These are phyloP conservation scores for Byasa hedistus DNA, from an alignment of 2,888 invertebrate species.

Conservation along the genomic window DNA sequence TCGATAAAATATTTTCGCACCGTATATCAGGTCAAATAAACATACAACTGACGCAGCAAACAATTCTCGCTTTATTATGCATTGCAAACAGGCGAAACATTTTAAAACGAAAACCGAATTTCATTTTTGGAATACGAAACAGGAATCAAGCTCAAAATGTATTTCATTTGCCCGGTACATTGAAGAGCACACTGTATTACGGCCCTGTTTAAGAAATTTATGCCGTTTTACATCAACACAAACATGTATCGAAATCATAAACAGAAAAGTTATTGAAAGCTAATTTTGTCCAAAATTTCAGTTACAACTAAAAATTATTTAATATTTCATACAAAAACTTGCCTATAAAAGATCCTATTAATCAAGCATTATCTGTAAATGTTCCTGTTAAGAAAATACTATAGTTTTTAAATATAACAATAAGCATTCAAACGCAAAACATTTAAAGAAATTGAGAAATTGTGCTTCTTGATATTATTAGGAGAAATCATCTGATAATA, in stretches of 20 bases:
- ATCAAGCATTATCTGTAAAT: too few species aligned
- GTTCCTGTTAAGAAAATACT: too few species aligned
- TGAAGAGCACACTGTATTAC: slow-evolving; percentile 8
- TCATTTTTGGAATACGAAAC: slow-evolving; percentile 15
- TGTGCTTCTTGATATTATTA: too few species aligned
- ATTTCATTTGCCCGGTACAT: slow-evolving; percentile 17
- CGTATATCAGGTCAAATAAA: slow-evolving; percentile 8
- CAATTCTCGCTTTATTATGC: slow-evolving; percentile 21
- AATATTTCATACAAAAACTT: too few species aligned
- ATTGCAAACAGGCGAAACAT: slow-evolving; percentile 17
- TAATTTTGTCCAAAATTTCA: not conserved
- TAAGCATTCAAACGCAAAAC: too few species aligned
- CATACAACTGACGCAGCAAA: slow-evolving; percentile 14
- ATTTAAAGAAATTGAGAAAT: too few species aligned
- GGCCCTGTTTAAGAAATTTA: not conserved
- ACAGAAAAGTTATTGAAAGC: not conserved
- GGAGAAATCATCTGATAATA: too few species aligned
- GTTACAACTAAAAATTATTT: too few species aligned
- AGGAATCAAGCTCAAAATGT: slow-evolving; percentile 21
- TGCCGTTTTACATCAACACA: not conserved
- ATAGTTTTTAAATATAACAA: too few species aligned
- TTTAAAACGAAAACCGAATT: slow-evolving; percentile 25
- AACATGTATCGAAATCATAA: not conserved
- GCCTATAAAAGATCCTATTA: too few species aligned
- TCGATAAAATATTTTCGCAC: slow-evolving; percentile 3